phyloP scores from a whole-genome alignment of 2,113 vertebrate genomes.

The Forbesichthys papilliferus region DNA sequence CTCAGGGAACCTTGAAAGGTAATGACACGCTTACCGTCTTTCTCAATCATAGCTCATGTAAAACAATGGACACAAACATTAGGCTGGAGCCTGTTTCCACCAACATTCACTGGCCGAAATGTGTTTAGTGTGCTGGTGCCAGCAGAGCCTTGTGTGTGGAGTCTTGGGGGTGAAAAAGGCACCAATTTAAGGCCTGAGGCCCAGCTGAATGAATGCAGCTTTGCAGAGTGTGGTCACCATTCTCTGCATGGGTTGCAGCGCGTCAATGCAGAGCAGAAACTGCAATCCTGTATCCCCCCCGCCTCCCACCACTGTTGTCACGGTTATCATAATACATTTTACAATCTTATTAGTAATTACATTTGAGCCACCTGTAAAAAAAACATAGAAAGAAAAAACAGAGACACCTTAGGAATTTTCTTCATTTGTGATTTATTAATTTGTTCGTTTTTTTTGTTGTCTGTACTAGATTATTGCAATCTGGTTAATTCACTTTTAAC shows the following conservation, averaged over 20 bases:
- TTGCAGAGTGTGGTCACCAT: not conserved
- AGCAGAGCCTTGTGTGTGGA: not conserved
- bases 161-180: not conserved
- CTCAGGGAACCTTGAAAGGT: no score
- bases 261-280: no score
- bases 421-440: conserved; percentile 87
- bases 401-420: conserved; percentile 72
- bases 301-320: no score
- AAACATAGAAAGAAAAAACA: not conserved
- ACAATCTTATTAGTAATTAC: not conserved
- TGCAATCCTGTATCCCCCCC: no score
- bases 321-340: no score
- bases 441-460: conserved; percentile 74
- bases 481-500: conserved; percentile 98
- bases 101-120: no score
- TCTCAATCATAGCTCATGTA: no score
- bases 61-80: no score
- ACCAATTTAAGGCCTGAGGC: not conserved
- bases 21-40: no score
- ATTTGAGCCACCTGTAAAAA: not conserved
- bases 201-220: not conserved
- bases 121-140: not conserved
- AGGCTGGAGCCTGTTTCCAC: no score
- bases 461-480: conserved; percentile 97
- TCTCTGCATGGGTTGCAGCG: not conserved